Evolutionary conservation across 2,113 vertebrate species (phyloP).

Genomic region (Vulpes vulpes): DNA sequence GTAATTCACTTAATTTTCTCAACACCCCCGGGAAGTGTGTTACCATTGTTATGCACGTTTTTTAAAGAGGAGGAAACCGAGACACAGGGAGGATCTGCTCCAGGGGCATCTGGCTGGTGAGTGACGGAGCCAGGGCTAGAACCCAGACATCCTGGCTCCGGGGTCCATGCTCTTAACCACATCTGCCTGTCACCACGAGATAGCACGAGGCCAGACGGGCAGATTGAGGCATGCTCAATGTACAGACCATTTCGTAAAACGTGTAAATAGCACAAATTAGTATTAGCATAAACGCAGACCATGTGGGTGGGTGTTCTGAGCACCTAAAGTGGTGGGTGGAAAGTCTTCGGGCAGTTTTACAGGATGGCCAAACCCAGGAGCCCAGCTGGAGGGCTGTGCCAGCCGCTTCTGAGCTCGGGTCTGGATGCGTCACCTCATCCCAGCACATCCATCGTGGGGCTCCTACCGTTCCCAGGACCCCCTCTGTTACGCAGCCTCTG

Average conservation of each 20-base stretch:
- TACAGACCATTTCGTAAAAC: not conserved
- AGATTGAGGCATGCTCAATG: not conserved
- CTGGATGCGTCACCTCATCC: too few relatives aligned
- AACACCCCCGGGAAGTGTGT: rapidly evolving
- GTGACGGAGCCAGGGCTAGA: not conserved
- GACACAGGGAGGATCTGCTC: rapidly evolving
- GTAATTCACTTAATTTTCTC: not conserved
- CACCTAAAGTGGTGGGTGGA: not conserved
- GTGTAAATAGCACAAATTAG: not conserved
- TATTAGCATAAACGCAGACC: not conserved
- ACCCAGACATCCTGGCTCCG: conserved; percentile 6
- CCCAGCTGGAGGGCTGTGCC: not conserved
- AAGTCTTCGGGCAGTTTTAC: not conserved
- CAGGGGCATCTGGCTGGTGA: not conserved
- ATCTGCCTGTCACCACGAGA: not conserved
- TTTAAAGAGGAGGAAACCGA: not conserved
- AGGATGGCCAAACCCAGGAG: not conserved
- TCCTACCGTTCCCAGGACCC: rapidly evolving
- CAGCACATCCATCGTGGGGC: rapidly evolving
- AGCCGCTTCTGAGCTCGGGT: not conserved
- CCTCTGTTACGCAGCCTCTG: rapidly evolving
- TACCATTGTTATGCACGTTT: too few relatives aligned
- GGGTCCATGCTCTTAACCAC: not conserved
- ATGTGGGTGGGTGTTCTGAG: rapidly evolving
- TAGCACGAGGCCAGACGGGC: not conserved